Conservation (phyloP, 2,797 vertebrate species). For the Luscinia megarhynchos region DNA sequence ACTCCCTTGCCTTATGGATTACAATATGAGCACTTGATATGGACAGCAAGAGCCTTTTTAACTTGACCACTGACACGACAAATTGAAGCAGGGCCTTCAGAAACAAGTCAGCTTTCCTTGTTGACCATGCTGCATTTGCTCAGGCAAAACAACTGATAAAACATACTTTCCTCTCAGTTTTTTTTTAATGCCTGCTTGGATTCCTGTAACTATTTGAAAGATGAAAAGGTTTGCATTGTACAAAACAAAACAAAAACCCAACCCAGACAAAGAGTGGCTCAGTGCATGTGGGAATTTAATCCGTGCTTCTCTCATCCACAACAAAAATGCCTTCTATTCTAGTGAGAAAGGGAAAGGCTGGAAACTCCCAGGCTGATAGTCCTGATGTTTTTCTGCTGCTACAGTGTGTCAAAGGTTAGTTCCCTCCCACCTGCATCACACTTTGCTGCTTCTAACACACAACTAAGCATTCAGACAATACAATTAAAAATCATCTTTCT, state of each 20-base stretch:
- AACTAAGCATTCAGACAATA: conserved; percentile 34
- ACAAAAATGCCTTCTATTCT: conserved; percentile 54
- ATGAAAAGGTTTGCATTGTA: conserved; percentile 25
- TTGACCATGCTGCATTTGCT: conserved; percentile 12
- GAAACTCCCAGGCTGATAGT: conserved; percentile 51
- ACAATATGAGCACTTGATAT: conserved; percentile 34
- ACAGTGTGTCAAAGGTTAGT: conserved; percentile 55
- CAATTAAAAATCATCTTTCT: conserved; percentile 37
- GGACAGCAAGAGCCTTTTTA: conserved; percentile 50
- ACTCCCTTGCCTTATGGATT: conserved; percentile 21
- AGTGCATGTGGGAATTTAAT: conserved; percentile 37
- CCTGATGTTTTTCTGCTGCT: conserved; percentile 35
- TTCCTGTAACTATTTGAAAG: conserved; percentile 48
- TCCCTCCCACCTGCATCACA: conserved; percentile 50
- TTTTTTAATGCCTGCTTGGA: background rate
- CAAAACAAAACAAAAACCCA: background rate
- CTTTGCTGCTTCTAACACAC: conserved; percentile 40
- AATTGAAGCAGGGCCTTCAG: conserved; percentile 28
- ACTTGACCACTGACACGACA: conserved; percentile 21
- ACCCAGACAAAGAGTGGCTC: conserved; percentile 2
- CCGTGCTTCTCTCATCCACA: conserved; percentile 10
- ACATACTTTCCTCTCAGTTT: background rate
- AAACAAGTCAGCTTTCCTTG: conserved; percentile 49
- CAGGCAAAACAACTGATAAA: background rate
- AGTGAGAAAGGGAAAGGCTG: conserved; percentile 49